These are phyloP conservation scores for Tortrix viridana DNA, from an alignment of 2,888 invertebrate genomes.

Conservation along the genomic window DNA sequence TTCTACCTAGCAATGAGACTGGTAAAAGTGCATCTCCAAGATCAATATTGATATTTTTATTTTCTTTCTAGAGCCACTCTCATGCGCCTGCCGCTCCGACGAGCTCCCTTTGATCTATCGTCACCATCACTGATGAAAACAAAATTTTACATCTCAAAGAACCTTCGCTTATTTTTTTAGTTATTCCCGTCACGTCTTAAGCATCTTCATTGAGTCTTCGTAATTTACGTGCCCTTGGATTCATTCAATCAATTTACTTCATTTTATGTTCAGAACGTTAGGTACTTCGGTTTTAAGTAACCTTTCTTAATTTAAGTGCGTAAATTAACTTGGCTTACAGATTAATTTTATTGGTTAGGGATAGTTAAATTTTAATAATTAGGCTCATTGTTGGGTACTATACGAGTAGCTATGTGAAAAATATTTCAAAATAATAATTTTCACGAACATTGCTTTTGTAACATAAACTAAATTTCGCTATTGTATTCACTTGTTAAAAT, in stretches of 20 bases:
- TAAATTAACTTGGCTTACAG: background rate
- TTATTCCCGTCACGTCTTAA: slow-evolving; percentile 25
- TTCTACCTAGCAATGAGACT: background rate
- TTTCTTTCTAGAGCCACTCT: slow-evolving; percentile 1
- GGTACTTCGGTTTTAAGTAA: slow-evolving; percentile 1
- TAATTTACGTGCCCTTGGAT: slow-evolving; percentile 29
- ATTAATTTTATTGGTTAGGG: too few relatives aligned
- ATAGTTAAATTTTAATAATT: too few relatives aligned
- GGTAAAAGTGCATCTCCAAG: background rate
- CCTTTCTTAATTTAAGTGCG: slow-evolving; percentile 5
- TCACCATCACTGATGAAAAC: slow-evolving; percentile 6
- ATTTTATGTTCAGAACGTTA: slow-evolving; percentile 15
- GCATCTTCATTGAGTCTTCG: slow-evolving; percentile 21
- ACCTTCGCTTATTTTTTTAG: background rate
- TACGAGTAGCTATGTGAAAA: too few relatives aligned
- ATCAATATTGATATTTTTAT: background rate
- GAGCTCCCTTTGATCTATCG: slow-evolving; percentile 17
- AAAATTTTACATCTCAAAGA: slow-evolving; percentile 5
- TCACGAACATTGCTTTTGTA: too few relatives aligned
- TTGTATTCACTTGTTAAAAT: too few relatives aligned
- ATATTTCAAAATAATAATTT: background rate
- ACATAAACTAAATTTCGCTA: too few relatives aligned
- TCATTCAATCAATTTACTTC: slow-evolving; percentile 28
- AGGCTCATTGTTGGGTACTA: too few relatives aligned
- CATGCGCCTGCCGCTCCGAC: slow-evolving; percentile 4